phyloP scores from a whole-genome alignment of 2,797 vertebrate genomes.

The Sorex maritimensis region DNA sequence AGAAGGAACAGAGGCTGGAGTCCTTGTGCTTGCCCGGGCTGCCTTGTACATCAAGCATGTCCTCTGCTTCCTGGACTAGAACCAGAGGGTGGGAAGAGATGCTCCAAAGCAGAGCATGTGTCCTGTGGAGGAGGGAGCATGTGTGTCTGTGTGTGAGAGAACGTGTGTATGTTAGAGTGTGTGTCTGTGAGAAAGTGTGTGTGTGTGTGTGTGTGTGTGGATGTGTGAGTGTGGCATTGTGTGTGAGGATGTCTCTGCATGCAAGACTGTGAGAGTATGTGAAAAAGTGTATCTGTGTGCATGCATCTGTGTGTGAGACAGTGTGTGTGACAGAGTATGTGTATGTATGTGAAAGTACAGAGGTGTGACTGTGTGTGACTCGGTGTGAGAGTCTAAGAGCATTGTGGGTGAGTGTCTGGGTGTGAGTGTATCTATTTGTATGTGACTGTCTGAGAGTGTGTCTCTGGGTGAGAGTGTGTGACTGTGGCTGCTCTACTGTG shows the following conservation, averaged over 20 bases:
- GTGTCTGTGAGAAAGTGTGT: too few relatives aligned
- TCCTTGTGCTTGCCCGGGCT: too few relatives aligned
- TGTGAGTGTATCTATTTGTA: background rate
- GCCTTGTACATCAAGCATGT: background rate
- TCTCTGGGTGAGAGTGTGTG: background rate
- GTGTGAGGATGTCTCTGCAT: too few relatives aligned
- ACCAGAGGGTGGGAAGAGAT: slow-evolving; percentile 5
- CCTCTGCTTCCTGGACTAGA: background rate
- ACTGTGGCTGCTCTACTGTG: too few relatives aligned
- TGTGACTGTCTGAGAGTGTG: background rate
- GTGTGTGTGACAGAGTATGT: background rate
- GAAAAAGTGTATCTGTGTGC: too few relatives aligned
- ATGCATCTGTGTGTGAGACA: background rate
- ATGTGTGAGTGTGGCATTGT: background rate
- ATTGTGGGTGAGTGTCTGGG: background rate
- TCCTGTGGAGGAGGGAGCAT: background rate
- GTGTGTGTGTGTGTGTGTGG: too few relatives aligned
- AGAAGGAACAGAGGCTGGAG: background rate
- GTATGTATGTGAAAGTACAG: too few relatives aligned
- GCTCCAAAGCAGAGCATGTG: slow-evolving; percentile 28
- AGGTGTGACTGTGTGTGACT: background rate
- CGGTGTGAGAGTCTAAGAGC: background rate
- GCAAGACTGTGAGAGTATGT: too few relatives aligned
- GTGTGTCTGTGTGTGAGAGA: slow-evolving; percentile 24
- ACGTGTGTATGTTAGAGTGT: background rate